Evolutionary conservation across 2,888 invertebrate species (phyloP).

Genomic region (Barypeithes pellucidus): DNA sequence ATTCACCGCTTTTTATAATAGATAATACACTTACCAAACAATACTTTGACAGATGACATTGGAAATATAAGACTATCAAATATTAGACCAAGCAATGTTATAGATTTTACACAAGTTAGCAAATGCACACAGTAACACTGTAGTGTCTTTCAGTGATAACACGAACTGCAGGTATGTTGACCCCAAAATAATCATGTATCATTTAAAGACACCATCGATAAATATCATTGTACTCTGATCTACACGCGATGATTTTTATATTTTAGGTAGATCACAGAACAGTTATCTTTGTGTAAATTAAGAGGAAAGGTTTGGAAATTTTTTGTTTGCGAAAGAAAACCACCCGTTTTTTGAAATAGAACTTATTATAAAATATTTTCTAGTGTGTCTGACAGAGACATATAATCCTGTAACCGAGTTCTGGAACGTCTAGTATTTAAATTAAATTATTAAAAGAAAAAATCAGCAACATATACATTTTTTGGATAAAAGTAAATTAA

Average conservation of each 20-base stretch:
- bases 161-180: background rate
- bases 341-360: too few relatives aligned
- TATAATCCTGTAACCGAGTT: too few relatives aligned
- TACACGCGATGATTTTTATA: background rate
- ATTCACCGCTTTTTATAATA: too few relatives aligned
- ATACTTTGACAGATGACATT: constrained; percentile 21
- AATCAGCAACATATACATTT: too few relatives aligned
- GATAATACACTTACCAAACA: constrained; percentile 7
- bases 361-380: too few relatives aligned
- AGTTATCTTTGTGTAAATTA: background rate
- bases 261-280: constrained; percentile 4
- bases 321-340: background rate
- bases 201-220: background rate
- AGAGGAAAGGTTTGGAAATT: background rate
- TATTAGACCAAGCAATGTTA: constrained; percentile 41
- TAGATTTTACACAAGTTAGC: constrained; percentile 46
- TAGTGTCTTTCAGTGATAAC: constrained; percentile 10
- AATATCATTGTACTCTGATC: background rate
- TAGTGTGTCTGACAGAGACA: too few relatives aligned
- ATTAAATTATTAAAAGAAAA: too few relatives aligned
- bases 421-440: too few relatives aligned
- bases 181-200: background rate
- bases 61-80: constrained; percentile 37
- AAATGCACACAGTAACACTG: constrained; percentile 37
- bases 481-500: too few relatives aligned